phyloP scores from a whole-genome alignment of 2,113 vertebrate species.

The Cottus gobio region DNA sequence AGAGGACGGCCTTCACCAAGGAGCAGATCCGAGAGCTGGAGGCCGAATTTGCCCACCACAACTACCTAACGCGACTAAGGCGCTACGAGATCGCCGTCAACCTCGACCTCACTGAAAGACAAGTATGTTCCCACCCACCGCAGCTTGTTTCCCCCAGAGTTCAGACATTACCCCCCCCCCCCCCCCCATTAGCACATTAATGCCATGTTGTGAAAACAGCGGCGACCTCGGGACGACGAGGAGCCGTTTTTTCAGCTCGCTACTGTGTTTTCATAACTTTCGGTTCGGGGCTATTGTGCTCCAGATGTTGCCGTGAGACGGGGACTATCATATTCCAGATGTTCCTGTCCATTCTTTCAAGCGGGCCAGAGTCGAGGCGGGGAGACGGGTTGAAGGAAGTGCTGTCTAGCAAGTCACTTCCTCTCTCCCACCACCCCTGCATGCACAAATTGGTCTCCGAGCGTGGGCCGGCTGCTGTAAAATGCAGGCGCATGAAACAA shows the following conservation, averaged over 20 bases:
- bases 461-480: constrained; percentile 63
- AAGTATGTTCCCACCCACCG: constrained; percentile 83
- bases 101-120: constrained; percentile 98
- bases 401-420: constrained; percentile 78
- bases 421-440: constrained; percentile 55
- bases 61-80: constrained; percentile 97
- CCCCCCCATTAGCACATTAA: constrained; percentile 51
- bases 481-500: constrained; percentile 70
- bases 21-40: constrained; percentile 98
- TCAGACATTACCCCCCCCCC: constrained; percentile 16
- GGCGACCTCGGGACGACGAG: constrained; percentile 28
- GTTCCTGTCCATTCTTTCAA: constrained; percentile 74
- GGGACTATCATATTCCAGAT: constrained; percentile 81
- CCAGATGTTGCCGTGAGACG: constrained; percentile 73
- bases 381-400: constrained; percentile 72
- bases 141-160: constrained; percentile 27
- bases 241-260: constrained; percentile 32
- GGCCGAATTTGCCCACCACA: constrained; percentile 99
- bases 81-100: constrained; percentile 99
- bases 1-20: constrained; percentile 98
- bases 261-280: constrained; percentile 68
- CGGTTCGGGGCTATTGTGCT: constrained; percentile 54
- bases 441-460: constrained; percentile 60
- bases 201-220: constrained; percentile 71
- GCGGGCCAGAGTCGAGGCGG: constrained; percentile 63